Base-by-base conservation (phyloP, 2,888 invertebrate species). In the Falcaria lacertinaria region DNA sequence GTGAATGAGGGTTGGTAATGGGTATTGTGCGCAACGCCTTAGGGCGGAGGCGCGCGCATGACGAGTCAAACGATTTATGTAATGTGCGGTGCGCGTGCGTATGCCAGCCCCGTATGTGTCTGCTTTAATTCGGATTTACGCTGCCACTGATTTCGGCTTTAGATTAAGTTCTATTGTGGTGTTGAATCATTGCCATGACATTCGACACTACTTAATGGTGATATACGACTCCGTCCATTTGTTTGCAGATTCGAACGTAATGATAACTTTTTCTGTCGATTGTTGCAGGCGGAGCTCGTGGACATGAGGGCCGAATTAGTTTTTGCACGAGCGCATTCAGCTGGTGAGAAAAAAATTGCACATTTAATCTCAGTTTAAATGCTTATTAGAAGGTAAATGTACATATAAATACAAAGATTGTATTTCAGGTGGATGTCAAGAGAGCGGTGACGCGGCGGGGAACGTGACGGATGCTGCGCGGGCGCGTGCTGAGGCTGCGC, bases 291-390 rank as follows among this genome's bases (percentile, higher is more conserved):
- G 44, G 95, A 96, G 80, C 83, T 96, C 53, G 91, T 94, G 42
- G 93, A 94, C 66, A 91, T 94, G 89, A 91, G 94, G 61, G 92
- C 93, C 42, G 94, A 95, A 70, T 76, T 95, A 60, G 91, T 93
- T 40, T 94, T 95, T 58, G 92, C 94, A 11, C 89, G 92, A 66
- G 92, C 94, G 11, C 76, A 74, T 28, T 69, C 78, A 47, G 69
- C 71, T 54, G 86, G 88, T 88, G 61, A 67, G 65, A 48, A 52
- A 39, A 4, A 42, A 36, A 43, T 48, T 48, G 42, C 33, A 40
- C 19, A 17, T n/a, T n/a, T n/a, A n/a, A n/a, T n/a, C n/a, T n/a
- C n/a, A n/a, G n/a, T n/a, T n/a, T n/a, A n/a, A n/a, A n/a, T n/a
- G n/a, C n/a, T n/a, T n/a, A n/a, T n/a, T n/a, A n/a, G n/a, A n/a